These are phyloP conservation scores for Nephrotoma appendiculata DNA, from an alignment of 2,888 invertebrate genomes.

Conservation along the genomic window DNA sequence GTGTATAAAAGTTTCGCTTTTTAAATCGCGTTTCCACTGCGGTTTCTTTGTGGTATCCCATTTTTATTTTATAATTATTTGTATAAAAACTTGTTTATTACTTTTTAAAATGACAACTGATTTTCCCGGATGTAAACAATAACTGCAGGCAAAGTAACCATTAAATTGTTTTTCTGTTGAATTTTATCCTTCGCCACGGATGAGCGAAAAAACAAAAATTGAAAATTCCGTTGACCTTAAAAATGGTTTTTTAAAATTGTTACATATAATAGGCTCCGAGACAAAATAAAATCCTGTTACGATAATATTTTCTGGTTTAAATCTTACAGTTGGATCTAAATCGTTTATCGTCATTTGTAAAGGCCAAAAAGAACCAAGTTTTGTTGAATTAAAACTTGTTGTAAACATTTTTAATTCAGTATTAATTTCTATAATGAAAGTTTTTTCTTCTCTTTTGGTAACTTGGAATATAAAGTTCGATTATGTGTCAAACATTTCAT, in stretches of 20 bases:
- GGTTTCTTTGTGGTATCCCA: too few species aligned
- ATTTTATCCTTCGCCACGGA: too few species aligned
- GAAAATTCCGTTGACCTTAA: background rate
- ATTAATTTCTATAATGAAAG: background rate
- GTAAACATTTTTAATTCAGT: too few species aligned
- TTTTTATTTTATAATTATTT: too few species aligned
- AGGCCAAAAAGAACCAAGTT: background rate
- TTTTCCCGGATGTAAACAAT: too few species aligned
- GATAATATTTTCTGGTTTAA: slow-evolving; percentile 1
- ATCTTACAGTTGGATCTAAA: background rate
- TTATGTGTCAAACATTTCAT: background rate
- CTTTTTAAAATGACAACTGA: too few species aligned
- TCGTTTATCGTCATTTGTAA: background rate
- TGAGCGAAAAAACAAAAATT: too few species aligned
- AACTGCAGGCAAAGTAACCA: too few species aligned
- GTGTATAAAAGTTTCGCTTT: too few species aligned
- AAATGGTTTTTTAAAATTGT: background rate
- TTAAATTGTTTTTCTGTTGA: background rate
- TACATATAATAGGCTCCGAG: background rate
- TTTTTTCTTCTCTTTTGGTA: background rate
- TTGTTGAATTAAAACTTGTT: slow-evolving; percentile 1
- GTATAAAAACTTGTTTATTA: too few species aligned
- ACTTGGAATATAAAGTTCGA: background rate
- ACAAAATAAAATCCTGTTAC: background rate
- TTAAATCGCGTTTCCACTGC: too few species aligned